A percentile compares a stretch with the other conserved stretches of the same genome.
These are phyloP conservation scores for Macquaria australasica DNA, from an alignment of 2,113 vertebrate species.

Conservation along the genomic window DNA sequence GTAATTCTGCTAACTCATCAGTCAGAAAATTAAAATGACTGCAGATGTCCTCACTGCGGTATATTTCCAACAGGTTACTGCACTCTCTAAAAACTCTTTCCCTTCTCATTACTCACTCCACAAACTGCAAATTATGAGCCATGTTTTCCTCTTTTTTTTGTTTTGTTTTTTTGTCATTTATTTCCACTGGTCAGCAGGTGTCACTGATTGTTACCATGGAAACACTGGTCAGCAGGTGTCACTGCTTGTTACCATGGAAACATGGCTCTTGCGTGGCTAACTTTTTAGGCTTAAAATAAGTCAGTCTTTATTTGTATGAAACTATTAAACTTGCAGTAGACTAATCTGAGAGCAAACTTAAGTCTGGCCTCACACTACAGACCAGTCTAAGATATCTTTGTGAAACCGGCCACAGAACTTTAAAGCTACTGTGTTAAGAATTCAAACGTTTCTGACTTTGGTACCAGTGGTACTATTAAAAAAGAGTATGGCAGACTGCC, in stretches of 20 bases:
- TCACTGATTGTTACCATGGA: slow-evolving; percentile 6
- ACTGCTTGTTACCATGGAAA: slow-evolving; percentile 9
- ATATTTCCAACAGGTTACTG: not conserved
- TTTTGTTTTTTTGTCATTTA: not conserved
- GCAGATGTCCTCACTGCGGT: not conserved
- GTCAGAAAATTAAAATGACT: not conserved
- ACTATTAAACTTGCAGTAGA: not conserved
- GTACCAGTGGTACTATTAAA: not conserved
- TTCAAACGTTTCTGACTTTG: not conserved
- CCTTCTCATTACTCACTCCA: not conserved
- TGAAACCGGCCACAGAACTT: not conserved
- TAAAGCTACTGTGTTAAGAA: not conserved
- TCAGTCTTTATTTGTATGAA: not conserved
- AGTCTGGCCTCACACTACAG: not conserved
- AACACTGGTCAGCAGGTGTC: slow-evolving; percentile 12
- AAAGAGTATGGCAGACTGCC: too few relatives aligned
- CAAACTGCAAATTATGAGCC: not conserved
- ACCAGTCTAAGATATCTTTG: not conserved
- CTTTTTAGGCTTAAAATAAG: not conserved
- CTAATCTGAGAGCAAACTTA: not conserved
- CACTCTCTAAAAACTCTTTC: not conserved
- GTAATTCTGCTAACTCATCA: not conserved
- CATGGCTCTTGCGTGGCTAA: not conserved
- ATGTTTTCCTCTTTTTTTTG: not conserved
- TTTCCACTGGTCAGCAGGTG: slow-evolving; percentile 17